Percentiles rank a stretch among this genome's conserved stretches.
These are phyloP conservation scores for Hepsetus odoe DNA, from an alignment of 2,113 vertebrate genomes.

Conservation along the genomic window DNA sequence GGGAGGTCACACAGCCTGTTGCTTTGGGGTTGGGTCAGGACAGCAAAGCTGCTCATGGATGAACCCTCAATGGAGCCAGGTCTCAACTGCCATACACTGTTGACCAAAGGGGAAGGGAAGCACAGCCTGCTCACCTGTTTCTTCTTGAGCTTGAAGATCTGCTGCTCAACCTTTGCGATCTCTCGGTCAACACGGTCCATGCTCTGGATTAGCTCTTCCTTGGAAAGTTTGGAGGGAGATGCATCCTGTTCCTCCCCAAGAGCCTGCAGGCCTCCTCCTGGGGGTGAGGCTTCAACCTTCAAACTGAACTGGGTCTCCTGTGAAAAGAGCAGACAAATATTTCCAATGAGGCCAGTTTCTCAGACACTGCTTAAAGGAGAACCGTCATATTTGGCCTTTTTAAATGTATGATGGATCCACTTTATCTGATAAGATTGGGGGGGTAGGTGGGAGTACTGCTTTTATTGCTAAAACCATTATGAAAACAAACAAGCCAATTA, in stretches of 20 bases:
- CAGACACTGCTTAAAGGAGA: background rate
- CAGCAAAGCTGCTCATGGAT: background rate
- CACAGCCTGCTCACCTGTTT: slow-evolving; percentile 85
- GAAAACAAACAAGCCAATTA: too few relatives aligned
- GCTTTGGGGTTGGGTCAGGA: background rate
- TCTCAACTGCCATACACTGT: background rate
- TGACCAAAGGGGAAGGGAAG: background rate
- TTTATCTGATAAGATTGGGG: too few relatives aligned
- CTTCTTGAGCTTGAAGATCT: slow-evolving; percentile 97
- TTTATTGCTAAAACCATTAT: too few relatives aligned
- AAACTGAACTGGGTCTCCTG: slow-evolving; percentile 89
- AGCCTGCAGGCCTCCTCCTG: slow-evolving; percentile 77
- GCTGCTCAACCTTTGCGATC: slow-evolving; percentile 98
- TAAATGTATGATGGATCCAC: too few relatives aligned
- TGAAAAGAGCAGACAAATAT: background rate
- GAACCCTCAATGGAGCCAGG: background rate
- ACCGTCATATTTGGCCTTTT: too few relatives aligned
- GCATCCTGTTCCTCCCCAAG: slow-evolving; percentile 90
- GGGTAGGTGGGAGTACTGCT: too few relatives aligned
- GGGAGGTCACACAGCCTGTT: background rate
- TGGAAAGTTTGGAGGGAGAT: slow-evolving; percentile 97
- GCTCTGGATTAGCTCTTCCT: slow-evolving; percentile 98
- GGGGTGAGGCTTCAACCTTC: slow-evolving; percentile 84
- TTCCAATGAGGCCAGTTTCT: background rate
- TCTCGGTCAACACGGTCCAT: slow-evolving; percentile 98